phyloP scores from a whole-genome alignment of 2,113 vertebrate species.

The Bungarus multicinctus region DNA sequence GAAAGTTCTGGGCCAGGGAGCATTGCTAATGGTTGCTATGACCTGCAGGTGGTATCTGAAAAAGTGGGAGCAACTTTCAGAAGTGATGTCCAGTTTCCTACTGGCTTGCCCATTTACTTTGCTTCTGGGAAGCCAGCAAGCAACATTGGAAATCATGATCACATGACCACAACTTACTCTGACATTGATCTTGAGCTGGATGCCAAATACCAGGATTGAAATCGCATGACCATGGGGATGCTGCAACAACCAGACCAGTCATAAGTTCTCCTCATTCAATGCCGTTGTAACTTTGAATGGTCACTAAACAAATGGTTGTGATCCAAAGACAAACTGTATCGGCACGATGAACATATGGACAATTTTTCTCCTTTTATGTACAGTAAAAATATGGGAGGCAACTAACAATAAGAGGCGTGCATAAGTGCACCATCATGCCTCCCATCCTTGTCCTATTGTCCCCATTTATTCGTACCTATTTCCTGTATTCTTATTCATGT shows the following conservation, averaged over 20 bases:
- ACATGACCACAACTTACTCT: background rate
- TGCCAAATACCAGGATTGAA: background rate
- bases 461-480: too few species aligned
- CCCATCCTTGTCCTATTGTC: too few species aligned
- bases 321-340: background rate
- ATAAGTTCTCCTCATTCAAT: background rate
- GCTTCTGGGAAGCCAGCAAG: background rate
- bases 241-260: background rate
- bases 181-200: background rate
- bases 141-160: background rate
- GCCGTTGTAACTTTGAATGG: background rate
- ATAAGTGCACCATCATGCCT: too few species aligned
- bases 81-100: background rate
- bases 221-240: background rate
- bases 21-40: background rate
- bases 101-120: background rate
- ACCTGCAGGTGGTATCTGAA: background rate
- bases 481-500: too few species aligned
- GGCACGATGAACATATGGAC: background rate
- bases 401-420: background rate
- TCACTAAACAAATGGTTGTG: background rate
- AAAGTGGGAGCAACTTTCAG: background rate
- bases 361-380: background rate
- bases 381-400: background rate
- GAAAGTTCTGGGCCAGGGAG: rapidly evolving